These are phyloP conservation scores for Scomberomorus guttatus DNA, from an alignment of 2,797 vertebrate genomes.

Conservation along the genomic window DNA sequence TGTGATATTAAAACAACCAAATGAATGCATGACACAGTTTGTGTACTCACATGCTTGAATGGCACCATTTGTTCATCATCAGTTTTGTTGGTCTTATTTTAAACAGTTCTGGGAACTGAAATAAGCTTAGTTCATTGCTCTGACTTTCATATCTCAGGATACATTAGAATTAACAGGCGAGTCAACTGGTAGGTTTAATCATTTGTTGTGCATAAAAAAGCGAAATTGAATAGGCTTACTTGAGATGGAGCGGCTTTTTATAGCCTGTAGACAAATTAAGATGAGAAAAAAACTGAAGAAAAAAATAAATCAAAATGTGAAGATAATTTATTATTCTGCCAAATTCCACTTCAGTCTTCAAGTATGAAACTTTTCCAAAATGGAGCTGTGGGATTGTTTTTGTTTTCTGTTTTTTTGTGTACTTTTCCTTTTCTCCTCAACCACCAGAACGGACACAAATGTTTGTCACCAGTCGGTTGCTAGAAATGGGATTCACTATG, in stretches of 20 bases:
- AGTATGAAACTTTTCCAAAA: conserved; percentile 8
- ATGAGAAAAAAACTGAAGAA: not conserved
- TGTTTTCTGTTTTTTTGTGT: conserved; percentile 73
- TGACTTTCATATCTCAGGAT: not conserved
- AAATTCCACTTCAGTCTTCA: conserved; percentile 9
- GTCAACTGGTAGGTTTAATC: not conserved
- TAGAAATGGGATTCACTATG: conserved; percentile 91
- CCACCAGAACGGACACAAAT: conserved; percentile 87
- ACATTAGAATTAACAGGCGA: conserved; percentile 3
- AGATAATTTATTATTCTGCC: not conserved
- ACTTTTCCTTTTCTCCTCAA: conserved; percentile 79
- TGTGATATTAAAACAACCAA: conserved; percentile 18
- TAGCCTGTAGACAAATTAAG: conserved; percentile 2
- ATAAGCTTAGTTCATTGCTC: not conserved
- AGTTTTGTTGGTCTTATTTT: conserved; percentile 52
- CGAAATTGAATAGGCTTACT: conserved; percentile 6
- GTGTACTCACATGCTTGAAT: conserved; percentile 68
- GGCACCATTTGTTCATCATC: conserved; percentile 66
- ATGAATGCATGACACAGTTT: conserved; percentile 61
- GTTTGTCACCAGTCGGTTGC: conserved; percentile 89
- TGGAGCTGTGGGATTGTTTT: conserved; percentile 67
- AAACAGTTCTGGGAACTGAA: conserved; percentile 21
- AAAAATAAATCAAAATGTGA: not conserved
- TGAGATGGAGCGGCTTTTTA: not conserved
- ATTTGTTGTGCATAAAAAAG: conserved; percentile 2